phyloP scores from a whole-genome alignment of 2,888 invertebrate species.

The Gymnocheta viridis region DNA sequence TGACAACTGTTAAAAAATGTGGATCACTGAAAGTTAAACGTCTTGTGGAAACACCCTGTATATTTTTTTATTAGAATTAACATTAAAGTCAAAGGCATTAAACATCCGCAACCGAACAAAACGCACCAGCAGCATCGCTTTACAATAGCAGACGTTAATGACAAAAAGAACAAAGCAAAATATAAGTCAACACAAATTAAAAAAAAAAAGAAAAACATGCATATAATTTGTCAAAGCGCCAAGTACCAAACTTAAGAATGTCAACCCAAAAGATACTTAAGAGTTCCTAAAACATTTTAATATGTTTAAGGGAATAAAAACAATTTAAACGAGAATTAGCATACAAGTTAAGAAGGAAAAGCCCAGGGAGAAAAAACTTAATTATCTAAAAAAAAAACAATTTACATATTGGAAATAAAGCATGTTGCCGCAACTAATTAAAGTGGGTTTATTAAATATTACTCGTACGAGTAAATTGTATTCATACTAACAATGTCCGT shows the following conservation, averaged over 20 bases:
- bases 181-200: constrained; percentile 2
- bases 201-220: constrained; percentile 23
- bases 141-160: constrained; percentile 41
- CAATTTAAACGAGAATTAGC: not conserved
- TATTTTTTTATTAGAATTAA: constrained; percentile 28
- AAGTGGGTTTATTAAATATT: constrained; percentile 62
- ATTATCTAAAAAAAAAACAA: constrained; percentile 57
- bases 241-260: constrained; percentile 68
- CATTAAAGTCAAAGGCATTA: constrained; percentile 31
- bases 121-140: constrained; percentile 9
- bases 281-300: constrained; percentile 59
- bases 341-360: not conserved
- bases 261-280: constrained; percentile 60
- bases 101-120: constrained; percentile 10
- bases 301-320: constrained; percentile 6
- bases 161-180: constrained; percentile 4
- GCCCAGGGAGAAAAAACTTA: constrained; percentile 8
- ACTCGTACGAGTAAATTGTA: not conserved
- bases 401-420: constrained; percentile 57
- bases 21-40: no score
- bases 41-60: no score
- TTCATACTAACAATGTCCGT: no score
- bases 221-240: constrained; percentile 69
- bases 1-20: no score
- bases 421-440: constrained; percentile 66